phyloP scores from a whole-genome alignment of 1,140 invertebrate genomes.

The Drosophila arawakana region DNA sequence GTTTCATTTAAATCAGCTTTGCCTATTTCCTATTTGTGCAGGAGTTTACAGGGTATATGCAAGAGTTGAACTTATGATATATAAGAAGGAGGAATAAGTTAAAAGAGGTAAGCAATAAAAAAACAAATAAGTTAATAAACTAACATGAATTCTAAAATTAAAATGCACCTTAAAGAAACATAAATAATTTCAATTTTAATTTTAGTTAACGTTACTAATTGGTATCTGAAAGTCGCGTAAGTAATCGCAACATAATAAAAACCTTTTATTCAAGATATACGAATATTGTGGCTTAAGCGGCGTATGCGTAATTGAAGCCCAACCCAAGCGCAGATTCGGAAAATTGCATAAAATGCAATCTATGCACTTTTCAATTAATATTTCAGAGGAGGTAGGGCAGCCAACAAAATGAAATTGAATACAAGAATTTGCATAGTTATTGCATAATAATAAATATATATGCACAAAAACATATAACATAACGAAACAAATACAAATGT shows the following conservation, averaged over 20 bases:
- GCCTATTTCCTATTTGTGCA: not conserved
- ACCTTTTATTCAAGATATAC: constrained; percentile 11
- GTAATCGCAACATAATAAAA: not conserved
- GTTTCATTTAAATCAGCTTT: not conserved
- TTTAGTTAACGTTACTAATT: not conserved
- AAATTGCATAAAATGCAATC: constrained; percentile 11
- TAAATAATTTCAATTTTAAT: no score
- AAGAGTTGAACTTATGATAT: no score
- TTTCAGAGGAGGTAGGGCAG: not conserved
- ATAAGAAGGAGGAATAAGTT: no score
- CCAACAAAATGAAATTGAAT: constrained; percentile 32
- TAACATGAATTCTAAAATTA: no score
- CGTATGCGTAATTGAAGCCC: constrained; percentile 33
- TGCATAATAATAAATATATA: constrained; percentile 30
- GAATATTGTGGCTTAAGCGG: not conserved
- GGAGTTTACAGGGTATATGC: not conserved
- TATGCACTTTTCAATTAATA: constrained; percentile 44
- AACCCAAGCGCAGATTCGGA: not conserved
- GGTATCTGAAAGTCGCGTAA: not conserved
- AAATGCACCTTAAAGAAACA: no score
- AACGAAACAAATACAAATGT: constrained; percentile 2
- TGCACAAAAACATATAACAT: constrained; percentile 1
- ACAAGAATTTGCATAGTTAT: constrained; percentile 48
- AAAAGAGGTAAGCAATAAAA: no score
- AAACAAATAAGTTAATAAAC: no score